These are phyloP conservation scores for Menidia beryllina DNA, from an alignment of 2,113 vertebrate genomes.

Conservation along the genomic window DNA sequence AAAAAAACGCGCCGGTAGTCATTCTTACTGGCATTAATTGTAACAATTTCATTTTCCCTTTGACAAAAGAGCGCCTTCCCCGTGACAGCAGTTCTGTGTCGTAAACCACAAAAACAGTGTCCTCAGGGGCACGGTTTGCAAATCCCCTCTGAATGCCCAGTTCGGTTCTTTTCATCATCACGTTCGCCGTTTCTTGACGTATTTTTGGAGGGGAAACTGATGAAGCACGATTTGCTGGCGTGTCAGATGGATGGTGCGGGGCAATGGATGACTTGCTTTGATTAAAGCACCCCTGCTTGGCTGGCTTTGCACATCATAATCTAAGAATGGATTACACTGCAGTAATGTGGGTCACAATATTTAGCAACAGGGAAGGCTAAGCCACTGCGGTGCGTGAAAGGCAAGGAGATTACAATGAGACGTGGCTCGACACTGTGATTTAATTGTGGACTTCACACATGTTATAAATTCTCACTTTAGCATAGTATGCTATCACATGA, in stretches of 20 bases:
- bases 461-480: no score
- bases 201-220: conserved; percentile 46
- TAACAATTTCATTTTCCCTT: conserved; percentile 2
- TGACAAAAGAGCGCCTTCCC: not conserved
- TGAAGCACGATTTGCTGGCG: conserved; percentile 65
- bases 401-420: conserved; percentile 37
- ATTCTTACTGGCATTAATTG: not conserved
- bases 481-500: no score
- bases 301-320: conserved; percentile 75
- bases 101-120: conserved; percentile 4
- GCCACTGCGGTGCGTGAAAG: conserved; percentile 27
- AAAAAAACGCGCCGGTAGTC: not conserved
- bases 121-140: conserved; percentile 16
- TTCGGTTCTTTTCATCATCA: conserved; percentile 35
- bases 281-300: conserved; percentile 74
- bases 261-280: conserved; percentile 79
- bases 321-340: conserved; percentile 76
- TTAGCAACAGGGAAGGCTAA: conserved; percentile 61
- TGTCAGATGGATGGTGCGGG: conserved; percentile 63
- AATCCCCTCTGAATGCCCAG: conserved; percentile 21
- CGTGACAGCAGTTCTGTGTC: conserved; percentile 1
- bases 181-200: conserved; percentile 47
- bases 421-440: conserved; percentile 36
- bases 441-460: conserved; percentile 37
- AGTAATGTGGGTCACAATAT: conserved; percentile 77